phyloP scores from a whole-genome alignment of 1,140 invertebrate genomes.

The Ditylenchus dipsaci region DNA sequence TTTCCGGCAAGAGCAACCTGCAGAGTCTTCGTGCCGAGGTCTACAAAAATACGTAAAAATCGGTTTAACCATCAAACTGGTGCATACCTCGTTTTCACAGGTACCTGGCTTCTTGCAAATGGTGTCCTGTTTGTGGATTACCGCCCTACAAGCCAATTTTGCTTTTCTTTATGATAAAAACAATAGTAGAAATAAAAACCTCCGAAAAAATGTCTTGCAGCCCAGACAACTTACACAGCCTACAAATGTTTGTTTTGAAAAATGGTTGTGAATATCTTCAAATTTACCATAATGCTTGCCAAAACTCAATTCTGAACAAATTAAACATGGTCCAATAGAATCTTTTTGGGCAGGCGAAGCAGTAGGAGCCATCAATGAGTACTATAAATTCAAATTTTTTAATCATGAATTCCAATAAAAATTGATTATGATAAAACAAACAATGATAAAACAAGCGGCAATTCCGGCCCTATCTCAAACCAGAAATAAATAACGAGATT shows the following conservation, averaged over 20 bases:
- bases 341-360: background rate
- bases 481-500: too few species aligned
- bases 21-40: constrained; percentile 72
- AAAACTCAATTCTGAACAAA: background rate
- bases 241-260: constrained; percentile 1
- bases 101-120: constrained; percentile 63
- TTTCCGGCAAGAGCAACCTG: constrained; percentile 19
- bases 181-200: constrained; percentile 59
- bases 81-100: constrained; percentile 74
- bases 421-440: too few species aligned
- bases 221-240: constrained; percentile 75
- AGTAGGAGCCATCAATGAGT: too few species aligned
- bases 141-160: constrained; percentile 59
- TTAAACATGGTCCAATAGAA: background rate
- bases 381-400: too few species aligned
- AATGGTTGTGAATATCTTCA: too few species aligned
- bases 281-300: background rate
- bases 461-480: too few species aligned
- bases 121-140: constrained; percentile 43
- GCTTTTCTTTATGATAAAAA: background rate
- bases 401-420: too few species aligned
- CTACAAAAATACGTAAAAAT: constrained; percentile 17
- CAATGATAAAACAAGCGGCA: too few species aligned
- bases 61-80: too few species aligned
- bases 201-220: constrained; percentile 68